Conservation (phyloP, 2,888 invertebrate species). For the Parelbella ahira region DNA sequence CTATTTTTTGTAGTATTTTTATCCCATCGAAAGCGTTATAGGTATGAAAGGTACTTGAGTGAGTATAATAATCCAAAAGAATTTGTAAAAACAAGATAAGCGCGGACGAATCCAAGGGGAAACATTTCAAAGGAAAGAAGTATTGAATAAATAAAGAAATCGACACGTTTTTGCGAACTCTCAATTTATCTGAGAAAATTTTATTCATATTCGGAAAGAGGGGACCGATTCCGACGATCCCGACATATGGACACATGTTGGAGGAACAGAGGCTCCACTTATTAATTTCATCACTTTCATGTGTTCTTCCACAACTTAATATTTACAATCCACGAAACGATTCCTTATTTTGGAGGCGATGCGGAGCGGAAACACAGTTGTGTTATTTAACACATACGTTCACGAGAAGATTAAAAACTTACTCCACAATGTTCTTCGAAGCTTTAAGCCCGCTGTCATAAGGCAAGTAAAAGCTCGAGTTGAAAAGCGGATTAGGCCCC, state of each 20-base stretch:
- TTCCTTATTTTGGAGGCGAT: no score
- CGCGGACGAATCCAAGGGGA: slow-evolving; percentile 57
- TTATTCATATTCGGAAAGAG: slow-evolving; percentile 68
- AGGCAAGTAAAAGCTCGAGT: slow-evolving; percentile 69
- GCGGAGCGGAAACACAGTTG: slow-evolving; percentile 16
- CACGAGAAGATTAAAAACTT: slow-evolving; percentile 66
- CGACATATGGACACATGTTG: slow-evolving; percentile 62
- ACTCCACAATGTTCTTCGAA: slow-evolving; percentile 55
- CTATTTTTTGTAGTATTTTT: no score
- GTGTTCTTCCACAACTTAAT: no score
- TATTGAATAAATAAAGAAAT: slow-evolving; percentile 77
- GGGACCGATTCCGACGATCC: slow-evolving; percentile 56
- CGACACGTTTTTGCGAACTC: slow-evolving; percentile 74
- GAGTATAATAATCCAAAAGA: slow-evolving; percentile 50
- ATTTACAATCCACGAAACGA: no score
- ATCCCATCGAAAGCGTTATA: no score
- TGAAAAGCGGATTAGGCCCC: slow-evolving; percentile 72
- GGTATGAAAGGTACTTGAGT: not conserved
- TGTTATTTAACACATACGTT: slow-evolving; percentile 38
- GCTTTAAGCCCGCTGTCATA: slow-evolving; percentile 69
- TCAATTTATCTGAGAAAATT: slow-evolving; percentile 73
- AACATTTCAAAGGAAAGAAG: slow-evolving; percentile 67
- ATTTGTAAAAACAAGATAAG: slow-evolving; percentile 69
- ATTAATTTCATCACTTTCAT: no score
- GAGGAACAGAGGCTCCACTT: slow-evolving; percentile 53